Conservation (phyloP, 2,113 vertebrate species). For the Microcebus lehilahytsara region DNA sequence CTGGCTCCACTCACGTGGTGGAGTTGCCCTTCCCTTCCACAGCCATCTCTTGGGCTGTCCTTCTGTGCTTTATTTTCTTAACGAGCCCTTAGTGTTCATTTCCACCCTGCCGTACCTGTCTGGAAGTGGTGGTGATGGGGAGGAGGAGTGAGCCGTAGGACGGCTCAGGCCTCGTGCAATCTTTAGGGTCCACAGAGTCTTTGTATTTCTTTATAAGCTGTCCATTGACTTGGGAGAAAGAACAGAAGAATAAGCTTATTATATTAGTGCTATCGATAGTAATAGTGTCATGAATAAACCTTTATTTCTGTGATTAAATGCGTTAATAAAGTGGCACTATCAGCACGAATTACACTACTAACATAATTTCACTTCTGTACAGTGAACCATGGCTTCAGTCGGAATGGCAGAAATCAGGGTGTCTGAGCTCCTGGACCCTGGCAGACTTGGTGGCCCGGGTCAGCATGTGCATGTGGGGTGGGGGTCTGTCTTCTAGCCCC, state of each 20-base stretch:
- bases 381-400: neutral
- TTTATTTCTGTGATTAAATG: slow-evolving; percentile 48
- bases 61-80: neutral
- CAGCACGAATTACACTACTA: neutral
- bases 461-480: rapidly evolving
- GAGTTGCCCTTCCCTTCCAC: neutral
- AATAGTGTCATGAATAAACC: slow-evolving; percentile 4
- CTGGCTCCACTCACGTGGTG: rapidly evolving
- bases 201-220: neutral
- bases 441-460: rapidly evolving
- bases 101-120: neutral
- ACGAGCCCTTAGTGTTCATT: neutral
- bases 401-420: neutral
- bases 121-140: neutral
- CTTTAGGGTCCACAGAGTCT: neutral
- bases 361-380: neutral
- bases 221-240: neutral
- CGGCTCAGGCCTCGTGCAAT: neutral
- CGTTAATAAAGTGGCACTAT: neutral
- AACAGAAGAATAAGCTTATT: neutral
- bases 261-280: neutral
- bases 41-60: neutral
- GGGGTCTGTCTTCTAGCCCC: neutral
- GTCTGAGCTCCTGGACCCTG: neutral
- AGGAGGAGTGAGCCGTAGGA: neutral